Base-by-base conservation (phyloP, 2,888 invertebrate genomes). In the Dryobota labecula region DNA sequence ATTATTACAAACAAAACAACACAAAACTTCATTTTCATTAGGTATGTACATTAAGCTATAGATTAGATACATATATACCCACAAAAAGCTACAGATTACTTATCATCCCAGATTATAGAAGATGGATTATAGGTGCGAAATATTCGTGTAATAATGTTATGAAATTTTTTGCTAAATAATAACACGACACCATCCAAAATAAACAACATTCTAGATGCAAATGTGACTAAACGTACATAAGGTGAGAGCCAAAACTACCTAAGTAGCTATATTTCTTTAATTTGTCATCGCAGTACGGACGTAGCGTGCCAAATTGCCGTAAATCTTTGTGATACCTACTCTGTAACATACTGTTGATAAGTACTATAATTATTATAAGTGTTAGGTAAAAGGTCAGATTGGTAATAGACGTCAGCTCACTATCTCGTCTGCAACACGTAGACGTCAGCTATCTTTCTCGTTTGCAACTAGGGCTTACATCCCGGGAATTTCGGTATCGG, bases 291-390 rank as follows among this genome's bases (percentile, higher is more conserved):
- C 36, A 60, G 20, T 27, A 51, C 41, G 27, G 41, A 33, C 18
- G 27, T n/a, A 24, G 33, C 13, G 24, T 72, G 61, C 78, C 73
- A 78, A 78, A 57, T 62, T 30, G 45, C 73, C n/a, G 51, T 9
- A 51, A 78, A 57, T 78, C 24, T 62, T 47, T 30, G 20, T 56
- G 13, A 60, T 18, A 61, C n/a, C n/a, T n/a, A n/a, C 36, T 36
- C 2, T 54, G n/a, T 53, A 30, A 47, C 11, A 36, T 20, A 38
- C 24, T 24, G 38, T 65, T 38, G 8, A 38, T 30, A 24, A 45
- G 20, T 43, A 30, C 20, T 15, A 36, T 73, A 43, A 43, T 74
- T 51, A 61, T n/a, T 47, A 9, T 74, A 33, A 41, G 18, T 47
- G 38, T 15, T 18, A 45, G 2, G 11, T 20, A 2, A 57, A 49